phyloP scores from a whole-genome alignment of 2,888 invertebrate species.

The Drosophila quinaria region DNA sequence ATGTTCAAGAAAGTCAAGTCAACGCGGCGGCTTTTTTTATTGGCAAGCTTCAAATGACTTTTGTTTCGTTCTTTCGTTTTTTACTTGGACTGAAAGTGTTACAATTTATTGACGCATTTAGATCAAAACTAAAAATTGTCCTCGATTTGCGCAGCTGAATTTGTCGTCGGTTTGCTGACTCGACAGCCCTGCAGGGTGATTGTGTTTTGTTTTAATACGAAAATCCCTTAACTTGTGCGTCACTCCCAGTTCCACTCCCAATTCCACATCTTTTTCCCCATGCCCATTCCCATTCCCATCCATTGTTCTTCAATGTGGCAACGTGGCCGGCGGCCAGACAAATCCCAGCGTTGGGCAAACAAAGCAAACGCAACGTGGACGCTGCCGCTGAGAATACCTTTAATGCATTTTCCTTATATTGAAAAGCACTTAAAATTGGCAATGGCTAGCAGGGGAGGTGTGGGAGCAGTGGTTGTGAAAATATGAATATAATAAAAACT shows the following conservation, averaged over 20 bases:
- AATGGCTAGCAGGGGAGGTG: constrained; percentile 3
- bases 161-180: constrained; percentile 56
- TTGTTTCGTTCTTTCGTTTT: constrained; percentile 51
- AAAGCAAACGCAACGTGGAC: constrained; percentile 26
- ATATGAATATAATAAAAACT: constrained; percentile 74
- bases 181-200: constrained; percentile 49
- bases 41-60: constrained; percentile 67
- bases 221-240: constrained; percentile 66
- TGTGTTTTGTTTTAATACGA: constrained; percentile 64
- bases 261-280: neutral
- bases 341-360: constrained; percentile 42
- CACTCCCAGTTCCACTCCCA: neutral
- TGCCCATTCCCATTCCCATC: neutral
- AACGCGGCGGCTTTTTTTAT: constrained; percentile 43
- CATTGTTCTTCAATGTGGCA: constrained; percentile 1
- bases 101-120: constrained; percentile 80
- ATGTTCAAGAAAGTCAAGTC: constrained; percentile 31
- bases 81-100: constrained; percentile 67
- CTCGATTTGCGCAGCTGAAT: constrained; percentile 47
- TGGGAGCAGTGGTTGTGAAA: constrained; percentile 52
- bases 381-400: constrained; percentile 64
- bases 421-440: constrained; percentile 76
- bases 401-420: constrained; percentile 78
- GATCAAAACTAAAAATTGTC: constrained; percentile 78
- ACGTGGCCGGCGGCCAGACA: constrained; percentile 47